Conservation (phyloP, 2,888 invertebrate genomes). For the Philaethria dido region DNA sequence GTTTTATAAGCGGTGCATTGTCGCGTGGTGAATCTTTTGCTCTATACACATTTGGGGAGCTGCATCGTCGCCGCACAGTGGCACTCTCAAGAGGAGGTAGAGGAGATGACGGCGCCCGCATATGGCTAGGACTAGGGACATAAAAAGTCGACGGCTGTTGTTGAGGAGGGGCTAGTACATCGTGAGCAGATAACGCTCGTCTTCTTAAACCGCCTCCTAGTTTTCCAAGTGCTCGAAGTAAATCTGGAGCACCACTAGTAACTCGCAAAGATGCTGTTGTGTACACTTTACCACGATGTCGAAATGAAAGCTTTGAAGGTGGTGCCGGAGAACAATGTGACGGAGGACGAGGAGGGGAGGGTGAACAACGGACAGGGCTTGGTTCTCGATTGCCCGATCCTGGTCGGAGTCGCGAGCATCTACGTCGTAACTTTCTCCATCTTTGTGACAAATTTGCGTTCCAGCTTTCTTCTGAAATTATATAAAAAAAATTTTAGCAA, state of each 20-base stretch:
- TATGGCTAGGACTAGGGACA: slow-evolving; percentile 86
- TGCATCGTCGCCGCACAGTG: slow-evolving; percentile 71
- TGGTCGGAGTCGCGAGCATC: slow-evolving; percentile 88
- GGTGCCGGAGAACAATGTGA: slow-evolving; percentile 79
- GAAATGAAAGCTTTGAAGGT: slow-evolving; percentile 74
- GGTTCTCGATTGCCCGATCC: slow-evolving; percentile 82
- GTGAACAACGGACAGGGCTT: slow-evolving; percentile 82
- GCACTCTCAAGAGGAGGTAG: slow-evolving; percentile 69
- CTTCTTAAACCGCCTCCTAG: slow-evolving; percentile 88
- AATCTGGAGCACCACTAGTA: slow-evolving; percentile 86
- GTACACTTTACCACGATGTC: slow-evolving; percentile 79
- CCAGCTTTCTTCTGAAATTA: slow-evolving; percentile 87
- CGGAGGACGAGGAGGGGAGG: slow-evolving; percentile 80
- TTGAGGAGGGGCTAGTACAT: slow-evolving; percentile 84
- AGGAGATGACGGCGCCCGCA: slow-evolving; percentile 73
- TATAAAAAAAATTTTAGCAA: neutral
- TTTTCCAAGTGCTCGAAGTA: slow-evolving; percentile 87
- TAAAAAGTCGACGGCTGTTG: slow-evolving; percentile 87
- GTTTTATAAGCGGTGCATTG: slow-evolving; percentile 64
- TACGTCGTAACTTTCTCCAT: slow-evolving; percentile 88
- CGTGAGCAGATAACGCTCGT: slow-evolving; percentile 87
- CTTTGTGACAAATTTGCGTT: slow-evolving; percentile 90
- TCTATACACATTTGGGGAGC: slow-evolving; percentile 77
- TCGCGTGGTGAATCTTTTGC: slow-evolving; percentile 63
- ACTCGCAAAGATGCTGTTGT: slow-evolving; percentile 79